Percentiles rank a stretch among this genome's conserved stretches.
Conservation (phyloP, 2,113 vertebrate genomes). For the Rhabdornis inornatus region DNA sequence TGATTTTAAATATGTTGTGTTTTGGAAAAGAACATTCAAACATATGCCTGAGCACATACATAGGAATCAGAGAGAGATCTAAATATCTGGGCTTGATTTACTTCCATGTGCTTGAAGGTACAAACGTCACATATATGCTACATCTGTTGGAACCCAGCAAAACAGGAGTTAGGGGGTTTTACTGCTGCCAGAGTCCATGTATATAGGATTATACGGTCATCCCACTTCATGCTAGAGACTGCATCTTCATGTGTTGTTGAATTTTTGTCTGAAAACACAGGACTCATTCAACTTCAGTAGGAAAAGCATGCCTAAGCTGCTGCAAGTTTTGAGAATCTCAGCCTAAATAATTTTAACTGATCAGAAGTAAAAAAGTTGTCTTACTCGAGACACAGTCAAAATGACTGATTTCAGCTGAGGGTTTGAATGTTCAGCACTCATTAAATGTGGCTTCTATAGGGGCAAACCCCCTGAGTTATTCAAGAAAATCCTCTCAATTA, state of each 20-base stretch:
- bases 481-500: neutral
- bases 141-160: neutral
- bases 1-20: neutral
- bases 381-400: neutral
- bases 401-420: neutral
- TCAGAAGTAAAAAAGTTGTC: neutral
- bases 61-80: neutral
- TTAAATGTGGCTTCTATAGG: neutral
- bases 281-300: neutral
- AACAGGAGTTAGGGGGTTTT: neutral
- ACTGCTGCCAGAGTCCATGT: neutral
- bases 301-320: neutral
- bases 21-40: conserved; percentile 28
- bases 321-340: neutral
- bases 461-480: accelerated
- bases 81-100: neutral
- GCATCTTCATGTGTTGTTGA: neutral
- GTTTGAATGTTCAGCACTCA: neutral
- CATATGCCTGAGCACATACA: neutral
- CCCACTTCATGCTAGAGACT: neutral
- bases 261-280: neutral
- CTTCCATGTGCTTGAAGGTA: neutral
- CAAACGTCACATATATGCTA: neutral
- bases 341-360: neutral
- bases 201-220: neutral